phyloP scores from a whole-genome alignment of 2,888 invertebrate species.

The Matsumyia berberina region DNA sequence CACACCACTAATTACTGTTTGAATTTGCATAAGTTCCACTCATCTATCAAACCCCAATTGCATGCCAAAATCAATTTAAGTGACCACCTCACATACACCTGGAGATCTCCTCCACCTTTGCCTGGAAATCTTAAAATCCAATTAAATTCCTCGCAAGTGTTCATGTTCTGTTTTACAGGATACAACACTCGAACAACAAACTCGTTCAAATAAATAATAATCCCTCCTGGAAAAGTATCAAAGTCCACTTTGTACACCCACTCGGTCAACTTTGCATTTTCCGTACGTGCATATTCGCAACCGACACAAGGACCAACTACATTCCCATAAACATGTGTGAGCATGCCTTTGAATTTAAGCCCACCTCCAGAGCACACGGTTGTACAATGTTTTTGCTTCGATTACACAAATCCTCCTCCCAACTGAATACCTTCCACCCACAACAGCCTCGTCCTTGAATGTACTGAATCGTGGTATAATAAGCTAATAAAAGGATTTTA shows the following conservation, averaged over 20 bases:
- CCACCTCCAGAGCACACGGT: conserved; percentile 20
- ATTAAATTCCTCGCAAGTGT: conserved; percentile 30
- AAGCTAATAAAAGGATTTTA: conserved; percentile 70
- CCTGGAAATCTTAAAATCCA: conserved; percentile 37
- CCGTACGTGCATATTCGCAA: conserved; percentile 1
- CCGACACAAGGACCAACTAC: conserved; percentile 43
- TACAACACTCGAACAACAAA: conserved; percentile 33
- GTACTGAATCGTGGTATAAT: conserved; percentile 47
- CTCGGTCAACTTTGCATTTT: conserved; percentile 10
- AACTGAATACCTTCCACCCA: conserved; percentile 9
- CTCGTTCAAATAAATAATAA: conserved; percentile 52
- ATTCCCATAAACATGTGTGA: conserved; percentile 54
- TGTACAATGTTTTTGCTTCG: conserved; percentile 2
- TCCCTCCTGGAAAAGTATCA: conserved; percentile 33
- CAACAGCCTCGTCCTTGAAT: conserved; percentile 19
- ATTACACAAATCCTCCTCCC: not conserved
- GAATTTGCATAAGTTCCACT: too few species aligned
- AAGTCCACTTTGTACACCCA: conserved; percentile 54
- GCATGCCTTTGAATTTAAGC: conserved; percentile 61
- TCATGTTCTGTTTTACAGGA: conserved; percentile 31
- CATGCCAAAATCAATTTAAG: too few species aligned
- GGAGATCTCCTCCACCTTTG: too few species aligned
- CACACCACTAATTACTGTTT: too few species aligned
- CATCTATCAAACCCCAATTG: too few species aligned
- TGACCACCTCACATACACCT: too few species aligned